These are phyloP conservation scores for Corella eumyota DNA, from an alignment of 23 tunicate genomes.

Conservation along the genomic window DNA sequence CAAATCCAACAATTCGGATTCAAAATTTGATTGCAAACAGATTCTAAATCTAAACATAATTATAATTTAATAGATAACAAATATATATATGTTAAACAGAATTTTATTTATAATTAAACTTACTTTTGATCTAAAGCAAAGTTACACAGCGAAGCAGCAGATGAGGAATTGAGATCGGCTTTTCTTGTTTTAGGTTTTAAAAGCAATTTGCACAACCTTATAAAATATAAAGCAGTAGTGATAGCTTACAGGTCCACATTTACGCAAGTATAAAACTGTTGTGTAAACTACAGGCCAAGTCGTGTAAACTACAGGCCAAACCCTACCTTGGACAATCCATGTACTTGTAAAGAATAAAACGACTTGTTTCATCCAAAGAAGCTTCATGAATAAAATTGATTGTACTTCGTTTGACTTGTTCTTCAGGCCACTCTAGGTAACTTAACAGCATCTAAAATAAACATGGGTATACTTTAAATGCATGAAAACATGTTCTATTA, in stretches of 20 bases:
- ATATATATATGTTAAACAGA: too few relatives aligned
- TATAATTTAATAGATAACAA: not conserved
- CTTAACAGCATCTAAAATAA: slow-evolving; percentile 33
- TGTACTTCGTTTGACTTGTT: slow-evolving; percentile 38
- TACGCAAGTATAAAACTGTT: slow-evolving; percentile 2
- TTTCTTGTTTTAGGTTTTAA: slow-evolving; percentile 19
- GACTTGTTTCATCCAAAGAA: slow-evolving; percentile 19
- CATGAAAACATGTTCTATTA: too few relatives aligned
- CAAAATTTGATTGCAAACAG: not conserved
- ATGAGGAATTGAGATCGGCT: slow-evolving; percentile 31
- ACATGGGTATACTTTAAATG: too few relatives aligned
- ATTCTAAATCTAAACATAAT: not conserved
- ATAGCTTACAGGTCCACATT: too few relatives aligned
- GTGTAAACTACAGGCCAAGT: too few relatives aligned
- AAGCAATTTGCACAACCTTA: slow-evolving; percentile 3
- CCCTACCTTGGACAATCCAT: slow-evolving; percentile 14
- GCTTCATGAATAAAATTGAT: slow-evolving; percentile 49
- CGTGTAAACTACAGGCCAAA: too few relatives aligned
- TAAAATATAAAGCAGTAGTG: too few relatives aligned
- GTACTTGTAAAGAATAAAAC: slow-evolving; percentile 6
- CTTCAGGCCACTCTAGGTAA: slow-evolving; percentile 40
- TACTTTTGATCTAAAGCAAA: slow-evolving; percentile 36
- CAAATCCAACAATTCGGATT: too few relatives aligned
- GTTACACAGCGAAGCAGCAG: slow-evolving; percentile 37
- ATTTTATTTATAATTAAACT: not conserved